Evolutionary conservation across 2,797 vertebrate genomes (phyloP), one percentile per base, ranked within the genome.

Genomic region (Heteromormyrus szaboi): DNA sequence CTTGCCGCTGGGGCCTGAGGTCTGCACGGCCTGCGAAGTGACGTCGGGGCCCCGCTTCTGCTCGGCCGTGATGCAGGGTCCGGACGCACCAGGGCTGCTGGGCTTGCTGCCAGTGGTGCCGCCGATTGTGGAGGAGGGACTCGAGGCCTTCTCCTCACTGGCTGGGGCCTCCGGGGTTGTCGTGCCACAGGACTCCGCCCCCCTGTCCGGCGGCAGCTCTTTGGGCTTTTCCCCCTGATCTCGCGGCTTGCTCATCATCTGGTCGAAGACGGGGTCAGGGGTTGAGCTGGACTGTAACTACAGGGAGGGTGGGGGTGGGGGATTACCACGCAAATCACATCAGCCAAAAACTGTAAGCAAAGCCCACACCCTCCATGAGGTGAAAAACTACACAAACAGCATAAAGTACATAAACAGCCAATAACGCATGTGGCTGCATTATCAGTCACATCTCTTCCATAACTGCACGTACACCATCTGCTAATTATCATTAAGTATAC

Each of bases 21-120:
- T 99, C 93, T 99, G 98, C 33, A 99, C 97, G 44, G 98, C 98
- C 91, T 99, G 98, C 25, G 98, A 99, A 19, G 97, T 99, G 92
- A 99, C 96, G 90, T 99, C 98, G 0, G 98, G 97, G 1, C 97
- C 97, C 93, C 97, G 95, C 93, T 98, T 99, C 90, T 96, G 97
- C 92, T 99, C 98, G 0, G 94, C 88, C 89, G 93, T 95, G 29
- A 94, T 95, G 89, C 93, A 95, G 97, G 88, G 96, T 95, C 89
- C 95, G 44, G 97, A 97, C n/a, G 96, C 93, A 41, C 97, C 96
- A 0, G 97, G 97, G 91, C 98, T 99, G 91, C 94, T 96, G 0
- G 97, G 96, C 93, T 98, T 98, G 95, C 97, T 98, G 91, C 95
- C 94, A 90, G 95, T 92, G 76, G 95, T 94, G 90, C 91, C 94